Conservation (phyloP, 2,113 vertebrate species). For the Peucedramus taeniatus region DNA sequence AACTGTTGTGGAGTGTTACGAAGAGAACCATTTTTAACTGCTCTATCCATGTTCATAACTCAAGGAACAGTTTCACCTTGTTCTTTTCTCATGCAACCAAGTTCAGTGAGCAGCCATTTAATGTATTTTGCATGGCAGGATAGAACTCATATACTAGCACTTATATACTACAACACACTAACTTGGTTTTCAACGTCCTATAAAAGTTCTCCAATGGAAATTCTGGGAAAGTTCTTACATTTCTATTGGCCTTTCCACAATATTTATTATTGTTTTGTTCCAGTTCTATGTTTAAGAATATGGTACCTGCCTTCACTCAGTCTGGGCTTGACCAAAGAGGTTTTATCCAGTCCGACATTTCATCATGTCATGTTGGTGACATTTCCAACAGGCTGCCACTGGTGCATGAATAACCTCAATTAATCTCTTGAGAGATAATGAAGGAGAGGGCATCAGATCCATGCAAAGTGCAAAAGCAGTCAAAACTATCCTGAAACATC, state of each 20-base stretch:
- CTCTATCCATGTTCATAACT: neutral
- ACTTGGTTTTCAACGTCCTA: neutral
- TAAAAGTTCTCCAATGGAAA: neutral
- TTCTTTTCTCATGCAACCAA: neutral
- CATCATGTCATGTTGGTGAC: neutral
- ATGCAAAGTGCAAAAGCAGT: conserved; percentile 18
- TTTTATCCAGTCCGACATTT: neutral
- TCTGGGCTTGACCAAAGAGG: neutral
- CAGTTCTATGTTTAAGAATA: neutral
- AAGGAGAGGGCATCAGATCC: neutral
- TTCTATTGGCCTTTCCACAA: neutral
- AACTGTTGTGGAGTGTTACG: neutral
- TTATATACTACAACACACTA: neutral
- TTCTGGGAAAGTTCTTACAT: neutral
- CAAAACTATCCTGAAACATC: conserved; percentile 2
- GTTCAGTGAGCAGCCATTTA: neutral
- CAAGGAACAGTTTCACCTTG: neutral
- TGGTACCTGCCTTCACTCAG: neutral
- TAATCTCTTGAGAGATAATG: neutral
- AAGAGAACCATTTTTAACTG: neutral
- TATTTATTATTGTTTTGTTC: neutral
- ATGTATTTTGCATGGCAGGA: neutral
- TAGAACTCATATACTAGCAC: neutral
- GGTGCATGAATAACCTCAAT: neutral
- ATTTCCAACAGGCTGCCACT: neutral